A percentile compares a stretch with the other conserved stretches of the same genome.
phyloP scores from a whole-genome alignment of 2,888 invertebrate genomes.

The Augiades crinisus region DNA sequence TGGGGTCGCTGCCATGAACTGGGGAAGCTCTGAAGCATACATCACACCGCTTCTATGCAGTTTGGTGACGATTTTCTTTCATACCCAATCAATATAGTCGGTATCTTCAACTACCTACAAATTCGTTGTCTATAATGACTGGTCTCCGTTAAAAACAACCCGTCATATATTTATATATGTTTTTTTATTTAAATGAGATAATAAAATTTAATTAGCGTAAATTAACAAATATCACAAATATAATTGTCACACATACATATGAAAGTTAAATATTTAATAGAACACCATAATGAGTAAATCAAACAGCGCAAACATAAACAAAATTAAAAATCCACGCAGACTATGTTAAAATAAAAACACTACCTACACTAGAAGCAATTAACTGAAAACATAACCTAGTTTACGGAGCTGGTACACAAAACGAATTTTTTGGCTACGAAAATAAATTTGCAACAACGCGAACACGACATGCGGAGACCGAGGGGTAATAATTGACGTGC shows the following conservation, averaged over 20 bases:
- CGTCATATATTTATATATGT: no score
- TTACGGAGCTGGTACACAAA: constrained; percentile 43
- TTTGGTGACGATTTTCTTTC: no score
- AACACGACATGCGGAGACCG: constrained; percentile 68
- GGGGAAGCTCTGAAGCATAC: no score
- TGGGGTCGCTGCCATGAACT: no score
- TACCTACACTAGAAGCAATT: constrained; percentile 39
- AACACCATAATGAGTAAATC: constrained; percentile 10
- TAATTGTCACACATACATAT: constrained; percentile 8
- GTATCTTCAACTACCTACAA: no score
- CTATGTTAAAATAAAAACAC: constrained; percentile 17
- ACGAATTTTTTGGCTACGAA: constrained; percentile 46
- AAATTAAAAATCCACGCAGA: constrained; percentile 32
- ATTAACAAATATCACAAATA: constrained; percentile 13
- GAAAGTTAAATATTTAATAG: constrained; percentile 15
- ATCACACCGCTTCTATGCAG: no score
- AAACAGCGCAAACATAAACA: constrained; percentile 34
- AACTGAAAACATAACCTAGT: constrained; percentile 39
- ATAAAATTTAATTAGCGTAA: no score
- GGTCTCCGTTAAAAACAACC: no score
- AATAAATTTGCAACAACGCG: constrained; percentile 55
- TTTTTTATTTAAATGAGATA: no score
- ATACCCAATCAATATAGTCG: no score
- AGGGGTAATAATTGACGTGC: constrained; percentile 66
- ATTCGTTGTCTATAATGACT: no score